phyloP scores from a whole-genome alignment of 2,797 vertebrate genomes.

The Podargus strigoides region DNA sequence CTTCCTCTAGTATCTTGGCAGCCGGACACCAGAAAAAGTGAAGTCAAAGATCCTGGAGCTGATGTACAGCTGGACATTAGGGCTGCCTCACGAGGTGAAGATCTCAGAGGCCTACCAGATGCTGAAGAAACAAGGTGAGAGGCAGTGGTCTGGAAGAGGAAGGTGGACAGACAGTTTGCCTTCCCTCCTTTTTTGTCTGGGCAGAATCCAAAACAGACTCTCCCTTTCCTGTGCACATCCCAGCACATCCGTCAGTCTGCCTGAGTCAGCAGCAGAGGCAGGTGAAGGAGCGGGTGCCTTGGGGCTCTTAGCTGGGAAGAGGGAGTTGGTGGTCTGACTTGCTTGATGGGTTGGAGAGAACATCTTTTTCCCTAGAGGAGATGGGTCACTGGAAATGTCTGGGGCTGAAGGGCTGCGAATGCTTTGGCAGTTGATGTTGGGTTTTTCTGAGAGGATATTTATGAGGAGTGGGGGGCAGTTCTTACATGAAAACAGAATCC shows the following conservation, averaged over 20 bases:
- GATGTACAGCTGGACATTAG: constrained; percentile 91
- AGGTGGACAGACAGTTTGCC: background rate
- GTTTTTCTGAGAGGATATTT: background rate
- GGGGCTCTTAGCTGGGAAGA: background rate
- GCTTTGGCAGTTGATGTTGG: background rate
- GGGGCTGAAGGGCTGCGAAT: background rate
- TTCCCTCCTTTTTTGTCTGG: background rate
- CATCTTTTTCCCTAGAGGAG: background rate
- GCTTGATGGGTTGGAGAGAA: too few species aligned
- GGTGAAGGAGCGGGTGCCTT: background rate
- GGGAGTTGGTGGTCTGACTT: background rate
- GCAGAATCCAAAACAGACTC: background rate
- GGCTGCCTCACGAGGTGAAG: constrained; percentile 89
- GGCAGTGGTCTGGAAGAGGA: background rate
- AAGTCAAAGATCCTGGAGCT: constrained; percentile 94
- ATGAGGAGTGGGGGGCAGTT: background rate
- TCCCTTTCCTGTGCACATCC: background rate
- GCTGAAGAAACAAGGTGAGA: constrained; percentile 95
- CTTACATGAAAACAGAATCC: background rate
- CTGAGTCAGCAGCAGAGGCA: background rate
- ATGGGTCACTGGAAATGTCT: background rate
- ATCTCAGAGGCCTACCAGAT: constrained; percentile 95
- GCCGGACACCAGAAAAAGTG: constrained; percentile 88
- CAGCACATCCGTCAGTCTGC: background rate
- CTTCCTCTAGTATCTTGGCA: constrained; percentile 86